Evolutionary conservation across 2,888 invertebrate species (phyloP).

Genomic region (Acronicta alni): DNA sequence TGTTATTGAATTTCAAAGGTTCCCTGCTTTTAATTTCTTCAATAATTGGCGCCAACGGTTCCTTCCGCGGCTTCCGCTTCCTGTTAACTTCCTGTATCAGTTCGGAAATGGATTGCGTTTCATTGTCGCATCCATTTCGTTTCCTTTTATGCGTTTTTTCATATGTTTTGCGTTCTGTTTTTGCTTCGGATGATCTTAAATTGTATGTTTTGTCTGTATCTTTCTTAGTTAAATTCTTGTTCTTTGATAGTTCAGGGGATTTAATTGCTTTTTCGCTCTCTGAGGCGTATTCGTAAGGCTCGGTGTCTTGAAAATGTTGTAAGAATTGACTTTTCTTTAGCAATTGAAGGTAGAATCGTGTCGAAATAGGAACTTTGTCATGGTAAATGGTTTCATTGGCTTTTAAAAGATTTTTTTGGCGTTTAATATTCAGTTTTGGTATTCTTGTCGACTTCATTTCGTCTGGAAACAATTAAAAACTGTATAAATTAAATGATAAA

Average conservation of each 20-base stretch:
- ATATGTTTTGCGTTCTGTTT: constrained; percentile 75
- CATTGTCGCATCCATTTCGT: constrained; percentile 48
- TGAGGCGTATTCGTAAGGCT: constrained; percentile 81
- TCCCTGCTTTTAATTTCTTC: constrained; percentile 80
- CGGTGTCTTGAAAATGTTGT: constrained; percentile 72
- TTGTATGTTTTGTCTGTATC: constrained; percentile 76
- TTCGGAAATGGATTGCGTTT: constrained; percentile 46
- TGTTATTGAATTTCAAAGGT: constrained; percentile 67
- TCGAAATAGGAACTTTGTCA: constrained; percentile 84
- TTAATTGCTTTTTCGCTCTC: constrained; percentile 75
- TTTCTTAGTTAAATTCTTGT: constrained; percentile 59
- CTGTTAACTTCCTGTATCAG: constrained; percentile 49
- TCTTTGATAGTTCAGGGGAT: constrained; percentile 64
- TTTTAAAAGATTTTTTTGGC: constrained; percentile 76
- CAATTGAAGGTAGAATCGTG: constrained; percentile 81
- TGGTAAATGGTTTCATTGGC: constrained; percentile 80
- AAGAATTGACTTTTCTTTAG: constrained; percentile 82
- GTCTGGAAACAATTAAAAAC: constrained; percentile 52
- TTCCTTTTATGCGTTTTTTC: constrained; percentile 68
- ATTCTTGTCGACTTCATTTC: constrained; percentile 66
- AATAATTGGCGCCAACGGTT: constrained; percentile 81
- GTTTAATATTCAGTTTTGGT: constrained; percentile 69
- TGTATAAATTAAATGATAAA: neutral
- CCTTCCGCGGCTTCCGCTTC: constrained; percentile 65
- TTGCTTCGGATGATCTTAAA: constrained; percentile 76